Conservation (phyloP, 1,140 invertebrate species). For the Ericerus pela region DNA sequence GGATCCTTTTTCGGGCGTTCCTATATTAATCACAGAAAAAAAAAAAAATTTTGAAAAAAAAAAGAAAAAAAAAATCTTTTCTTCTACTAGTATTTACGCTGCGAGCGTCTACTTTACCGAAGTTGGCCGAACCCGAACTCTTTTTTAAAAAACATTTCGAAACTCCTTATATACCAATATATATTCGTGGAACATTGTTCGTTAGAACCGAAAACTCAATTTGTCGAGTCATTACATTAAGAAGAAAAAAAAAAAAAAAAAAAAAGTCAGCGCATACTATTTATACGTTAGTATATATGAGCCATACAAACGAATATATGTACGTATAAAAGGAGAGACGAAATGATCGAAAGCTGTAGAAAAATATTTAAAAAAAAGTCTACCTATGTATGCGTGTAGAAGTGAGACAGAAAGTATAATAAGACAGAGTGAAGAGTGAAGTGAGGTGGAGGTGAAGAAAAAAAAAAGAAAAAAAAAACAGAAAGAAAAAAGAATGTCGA, state of each 20-base stretch:
- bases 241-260: background rate
- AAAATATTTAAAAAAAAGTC: no score
- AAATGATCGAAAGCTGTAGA: no score
- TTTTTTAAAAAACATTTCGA: constrained; percentile 8
- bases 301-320: background rate
- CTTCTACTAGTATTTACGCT: constrained; percentile 5
- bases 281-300: background rate
- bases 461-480: no score
- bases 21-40: constrained; percentile 12
- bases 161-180: constrained; percentile 4
- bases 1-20: no score
- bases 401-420: no score
- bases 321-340: background rate
- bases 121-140: background rate
- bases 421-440: no score
- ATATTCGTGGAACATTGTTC: background rate
- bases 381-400: no score
- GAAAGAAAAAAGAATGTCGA: no score
- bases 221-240: constrained; percentile 11
- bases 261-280: background rate
- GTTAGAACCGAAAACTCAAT: background rate
- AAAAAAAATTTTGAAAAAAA: no score
- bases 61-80: no score
- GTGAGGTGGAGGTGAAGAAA: no score
- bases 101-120: constrained; percentile 4